Base-by-base conservation (phyloP, 1,140 invertebrate genomes). In the Pygmarrhopalites habei region DNA sequence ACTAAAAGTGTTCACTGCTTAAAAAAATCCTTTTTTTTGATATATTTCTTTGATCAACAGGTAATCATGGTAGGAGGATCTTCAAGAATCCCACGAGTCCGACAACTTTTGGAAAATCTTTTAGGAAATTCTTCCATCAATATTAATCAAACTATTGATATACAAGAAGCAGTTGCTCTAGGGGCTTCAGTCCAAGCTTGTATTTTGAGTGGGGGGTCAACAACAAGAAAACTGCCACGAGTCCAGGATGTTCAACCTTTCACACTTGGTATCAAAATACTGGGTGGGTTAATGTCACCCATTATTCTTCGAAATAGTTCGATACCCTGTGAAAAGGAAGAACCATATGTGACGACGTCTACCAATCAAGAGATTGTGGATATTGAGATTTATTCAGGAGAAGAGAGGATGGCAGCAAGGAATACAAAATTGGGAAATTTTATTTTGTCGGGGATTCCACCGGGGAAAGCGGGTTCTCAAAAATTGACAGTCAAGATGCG, bases 171-270 rank as follows among this genome's bases (percentile, higher is more conserved):
- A 51, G 80, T 82, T 5, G 80, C 81, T 26, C 80, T 80, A 72
- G 80, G 80, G 52, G 79, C 79, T 62, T 76, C 74, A 59, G 79
- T 82, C 35, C 80, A 81, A 26, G 82, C 83, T n/a, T 81, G 76
- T 81, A 65, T 83, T 84, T 70, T 82, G 81, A 26, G 83, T 81
- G 70, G 79, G 83, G 58, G 82, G 82, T 72, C n/a, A n/a, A n/a
- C n/a, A n/a, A n/a, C n/a, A n/a, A n/a, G 81, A 81, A 64, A 71
- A 83, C 1, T 73, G 83, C 4, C n/a, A 19, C 76, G 80, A 58
- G 82, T 99, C 63, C 81, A 99, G 44, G 83, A 84, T 72, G 82
- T 85, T 2, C 73, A 72, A 10, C 74, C 73, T n/a, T 39, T 72
- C 15, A 73, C 72, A 2, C 71, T 86, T 19, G 85, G 84, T 41